Evolutionary conservation across 1,140 invertebrate genomes (phyloP), one percentile per base, ranked within the genome.

Genomic region (Drosophila orena): DNA sequence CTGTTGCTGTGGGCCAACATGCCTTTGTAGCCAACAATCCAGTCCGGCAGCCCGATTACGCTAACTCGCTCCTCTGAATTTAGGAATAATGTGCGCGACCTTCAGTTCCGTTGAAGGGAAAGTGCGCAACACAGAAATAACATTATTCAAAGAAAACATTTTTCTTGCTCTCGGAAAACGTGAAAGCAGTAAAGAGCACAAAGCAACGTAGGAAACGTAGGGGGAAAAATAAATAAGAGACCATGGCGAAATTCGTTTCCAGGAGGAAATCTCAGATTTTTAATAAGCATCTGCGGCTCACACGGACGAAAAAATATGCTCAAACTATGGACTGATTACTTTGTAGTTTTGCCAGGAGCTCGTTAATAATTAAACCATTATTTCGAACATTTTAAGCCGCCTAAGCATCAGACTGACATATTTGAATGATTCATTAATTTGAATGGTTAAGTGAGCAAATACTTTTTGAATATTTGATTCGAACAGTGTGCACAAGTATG

Each of bases 61-160:
- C 53, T 50, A 35, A 61, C 49, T 74, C 30, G 43, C 30, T 47
- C 43, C 50, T 34, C 24, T 15, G 50, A 35, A 35, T 20, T 52
- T 14, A 38, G 37, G 30, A 27, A 72, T 72, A 24, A 53, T 43
- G 64, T 57, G 57, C 69, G 37, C 58, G 64, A 68, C 84, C 83
- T 88, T 88, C 79, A 70, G 30, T 52, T 38, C 42, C 22, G 60
- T 77, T 64, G 20, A 40, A 24, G 52, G 57, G 42, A 46, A 66
- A 79, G 58, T 44, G 20, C 42, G 17, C 57, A 65, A 55, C 47
- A 72, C 60, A 74, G 62, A 81, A 76, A 68, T 79, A 66, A 52
- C 70, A 88, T 83, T 89, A 79, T 89, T 88, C 83, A 88, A 83
- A 77, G 83, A 77, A 81, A 88, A 89, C 75, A 89, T 72, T 86